These are phyloP conservation scores for Otus sunia DNA, from an alignment of 2,113 vertebrate species.

Conservation along the genomic window DNA sequence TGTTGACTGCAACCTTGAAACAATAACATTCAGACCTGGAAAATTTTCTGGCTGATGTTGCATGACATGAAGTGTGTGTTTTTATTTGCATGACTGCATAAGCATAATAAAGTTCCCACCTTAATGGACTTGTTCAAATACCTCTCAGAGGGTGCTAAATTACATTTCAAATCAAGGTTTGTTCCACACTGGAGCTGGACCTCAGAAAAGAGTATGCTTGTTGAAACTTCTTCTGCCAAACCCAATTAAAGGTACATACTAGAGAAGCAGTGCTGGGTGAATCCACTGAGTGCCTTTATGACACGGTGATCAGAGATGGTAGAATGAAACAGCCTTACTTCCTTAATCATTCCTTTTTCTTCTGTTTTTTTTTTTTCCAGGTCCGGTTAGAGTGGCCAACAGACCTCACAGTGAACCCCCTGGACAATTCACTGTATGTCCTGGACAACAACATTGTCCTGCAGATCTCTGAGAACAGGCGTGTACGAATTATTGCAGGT, in stretches of 20 bases:
- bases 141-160: neutral
- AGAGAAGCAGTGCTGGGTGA: neutral
- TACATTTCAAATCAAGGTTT: neutral
- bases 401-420: conserved; percentile 91
- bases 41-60: conserved; percentile 20
- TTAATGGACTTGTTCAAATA: conserved; percentile 27
- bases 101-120: conserved; percentile 26
- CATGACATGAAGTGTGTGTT: neutral
- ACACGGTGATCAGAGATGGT: neutral
- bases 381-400: conserved; percentile 97
- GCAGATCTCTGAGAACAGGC: conserved; percentile 89
- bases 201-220: neutral
- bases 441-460: conserved; percentile 98
- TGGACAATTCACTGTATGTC: conserved; percentile 95
- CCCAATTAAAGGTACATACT: neutral
- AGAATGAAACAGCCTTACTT: neutral
- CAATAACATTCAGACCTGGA: conserved; percentile 4
- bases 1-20: conserved; percentile 15
- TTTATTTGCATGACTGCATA: conserved; percentile 45
- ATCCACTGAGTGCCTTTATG: neutral
- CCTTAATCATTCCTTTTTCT: neutral
- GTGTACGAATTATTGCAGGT: conserved; percentile 92
- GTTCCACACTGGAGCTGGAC: neutral
- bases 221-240: neutral
- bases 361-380: conserved; percentile 64